Percentiles rank a stretch among this genome's conserved stretches.
These are phyloP conservation scores for Pheosia gnoma DNA, from an alignment of 2,888 invertebrate species.

Conservation along the genomic window DNA sequence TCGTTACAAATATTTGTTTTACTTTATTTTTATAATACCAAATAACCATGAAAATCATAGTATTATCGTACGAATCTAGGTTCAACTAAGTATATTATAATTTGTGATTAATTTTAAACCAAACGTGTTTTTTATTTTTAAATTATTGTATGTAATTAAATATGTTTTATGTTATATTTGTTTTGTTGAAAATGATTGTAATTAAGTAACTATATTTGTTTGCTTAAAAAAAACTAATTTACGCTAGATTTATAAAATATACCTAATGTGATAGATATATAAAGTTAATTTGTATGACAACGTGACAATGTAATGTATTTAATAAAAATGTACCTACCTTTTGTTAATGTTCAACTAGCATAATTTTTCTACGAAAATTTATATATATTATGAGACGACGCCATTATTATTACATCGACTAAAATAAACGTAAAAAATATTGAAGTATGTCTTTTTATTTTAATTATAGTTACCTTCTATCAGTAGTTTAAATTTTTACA, in stretches of 20 bases:
- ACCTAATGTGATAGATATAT: slow-evolving; percentile 34
- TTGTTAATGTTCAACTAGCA: slow-evolving; percentile 31
- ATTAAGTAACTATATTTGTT: slow-evolving; percentile 4
- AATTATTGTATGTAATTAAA: background rate
- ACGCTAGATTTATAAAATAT: slow-evolving; percentile 27
- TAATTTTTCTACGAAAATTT: slow-evolving; percentile 50
- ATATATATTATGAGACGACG: slow-evolving; percentile 42
- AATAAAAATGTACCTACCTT: slow-evolving; percentile 18
- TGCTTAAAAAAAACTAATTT: slow-evolving; percentile 14
- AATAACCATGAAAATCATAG: slow-evolving; percentile 27
- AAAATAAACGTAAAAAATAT: slow-evolving; percentile 24
- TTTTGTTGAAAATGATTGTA: slow-evolving; percentile 13
- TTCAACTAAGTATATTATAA: slow-evolving; percentile 16
- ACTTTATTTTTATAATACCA: slow-evolving; percentile 12
- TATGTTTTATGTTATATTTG: slow-evolving; percentile 1
- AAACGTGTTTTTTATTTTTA: background rate
- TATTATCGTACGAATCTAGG: slow-evolving; percentile 45
- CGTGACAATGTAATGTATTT: slow-evolving; percentile 18
- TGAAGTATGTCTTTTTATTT: background rate
- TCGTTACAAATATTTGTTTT: no score
- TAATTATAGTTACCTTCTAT: no score
- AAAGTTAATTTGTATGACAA: slow-evolving; percentile 17
- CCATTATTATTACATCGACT: slow-evolving; percentile 40
- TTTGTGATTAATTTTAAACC: slow-evolving; percentile 7
- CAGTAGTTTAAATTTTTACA: no score